Conservation (phyloP, 30 jellyfish, hydroid and myxozoan species). For the Hydractinia symbiolongicarpus region DNA sequence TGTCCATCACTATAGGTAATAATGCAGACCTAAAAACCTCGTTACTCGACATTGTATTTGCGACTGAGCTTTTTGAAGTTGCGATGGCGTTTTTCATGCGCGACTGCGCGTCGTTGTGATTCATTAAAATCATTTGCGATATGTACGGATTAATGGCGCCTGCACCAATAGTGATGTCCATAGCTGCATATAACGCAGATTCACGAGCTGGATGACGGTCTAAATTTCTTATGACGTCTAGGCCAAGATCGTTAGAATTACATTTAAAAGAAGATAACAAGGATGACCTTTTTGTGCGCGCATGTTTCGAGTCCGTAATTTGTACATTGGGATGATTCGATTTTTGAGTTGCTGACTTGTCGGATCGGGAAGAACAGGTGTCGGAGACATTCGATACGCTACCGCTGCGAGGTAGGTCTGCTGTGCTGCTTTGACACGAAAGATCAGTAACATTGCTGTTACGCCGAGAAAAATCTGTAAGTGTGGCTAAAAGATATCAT, state of each 20-base stretch:
- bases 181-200: conserved; percentile 68
- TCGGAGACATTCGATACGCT: no score
- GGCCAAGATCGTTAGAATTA: background rate
- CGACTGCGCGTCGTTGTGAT: conserved; percentile 13
- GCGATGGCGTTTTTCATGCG: background rate
- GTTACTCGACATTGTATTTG: background rate
- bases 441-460: no score
- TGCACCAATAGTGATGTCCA: conserved; percentile 64
- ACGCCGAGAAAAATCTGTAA: no score
- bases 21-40: background rate
- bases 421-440: no score
- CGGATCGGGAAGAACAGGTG: no score
- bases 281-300: conserved; percentile 2
- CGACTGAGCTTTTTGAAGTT: background rate
- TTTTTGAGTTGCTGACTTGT: no score
- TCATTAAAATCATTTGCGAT: conserved; percentile 24
- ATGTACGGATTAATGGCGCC: conserved; percentile 77
- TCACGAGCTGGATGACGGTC: conserved; percentile 42
- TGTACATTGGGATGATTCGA: no score
- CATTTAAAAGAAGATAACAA: background rate
- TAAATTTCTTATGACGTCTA: conserved; percentile 1
- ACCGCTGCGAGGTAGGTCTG: no score
- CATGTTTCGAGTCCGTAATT: no score
- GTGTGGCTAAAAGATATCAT: no score
- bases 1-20: background rate